Percentiles rank a stretch among this genome's conserved stretches.
phyloP scores from a whole-genome alignment of 2,797 vertebrate genomes.

The Margarornis squamiger region DNA sequence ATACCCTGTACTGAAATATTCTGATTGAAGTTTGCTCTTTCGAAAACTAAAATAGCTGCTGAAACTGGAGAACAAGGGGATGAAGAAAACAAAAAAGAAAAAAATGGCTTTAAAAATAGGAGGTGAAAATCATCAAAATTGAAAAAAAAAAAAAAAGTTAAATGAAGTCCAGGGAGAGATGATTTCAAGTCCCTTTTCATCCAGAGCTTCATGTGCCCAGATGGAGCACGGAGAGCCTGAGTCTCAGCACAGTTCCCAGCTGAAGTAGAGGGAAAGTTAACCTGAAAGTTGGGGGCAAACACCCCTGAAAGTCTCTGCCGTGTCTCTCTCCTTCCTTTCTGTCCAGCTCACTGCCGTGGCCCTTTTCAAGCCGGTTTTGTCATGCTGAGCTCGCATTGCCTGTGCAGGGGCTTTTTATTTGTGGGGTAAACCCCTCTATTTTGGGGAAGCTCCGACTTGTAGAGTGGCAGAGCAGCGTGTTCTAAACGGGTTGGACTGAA shows the following conservation, averaged over 20 bases:
- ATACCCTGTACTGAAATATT: background rate
- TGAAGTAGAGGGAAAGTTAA: background rate
- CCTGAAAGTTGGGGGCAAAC: background rate
- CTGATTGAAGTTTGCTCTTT: background rate
- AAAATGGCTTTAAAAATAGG: background rate
- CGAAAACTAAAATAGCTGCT: background rate
- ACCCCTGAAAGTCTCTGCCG: background rate
- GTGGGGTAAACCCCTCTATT: background rate
- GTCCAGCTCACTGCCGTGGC: background rate
- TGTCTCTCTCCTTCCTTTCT: background rate
- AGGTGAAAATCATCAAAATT: background rate
- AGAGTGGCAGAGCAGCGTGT: background rate
- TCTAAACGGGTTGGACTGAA: background rate
- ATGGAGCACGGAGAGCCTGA: background rate
- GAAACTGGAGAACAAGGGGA: background rate
- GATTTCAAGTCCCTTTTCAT: background rate
- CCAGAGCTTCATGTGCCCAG: background rate
- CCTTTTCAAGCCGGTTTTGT: background rate
- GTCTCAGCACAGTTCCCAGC: background rate
- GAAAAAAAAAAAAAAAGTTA: background rate
- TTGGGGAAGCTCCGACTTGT: background rate
- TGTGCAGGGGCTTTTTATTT: background rate
- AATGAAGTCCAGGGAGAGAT: background rate
- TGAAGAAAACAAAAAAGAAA: no score
- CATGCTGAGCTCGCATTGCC: background rate